These are phyloP conservation scores for Archivesica marissinica DNA, from an alignment of 1,140 invertebrate genomes.

Conservation along the genomic window DNA sequence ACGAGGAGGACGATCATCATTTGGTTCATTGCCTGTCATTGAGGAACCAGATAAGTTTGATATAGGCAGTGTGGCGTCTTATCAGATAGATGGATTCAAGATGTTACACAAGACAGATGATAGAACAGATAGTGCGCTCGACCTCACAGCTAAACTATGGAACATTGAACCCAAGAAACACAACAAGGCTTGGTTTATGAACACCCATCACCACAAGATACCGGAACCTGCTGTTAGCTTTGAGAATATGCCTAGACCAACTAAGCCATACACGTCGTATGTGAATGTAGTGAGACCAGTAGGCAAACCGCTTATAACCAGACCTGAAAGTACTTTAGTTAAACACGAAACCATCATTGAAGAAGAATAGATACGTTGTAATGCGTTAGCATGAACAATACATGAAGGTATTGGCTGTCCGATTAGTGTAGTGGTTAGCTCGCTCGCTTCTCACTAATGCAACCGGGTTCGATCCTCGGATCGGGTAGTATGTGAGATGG, in stretches of 20 bases:
- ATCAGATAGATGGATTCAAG: slow-evolving; percentile 16
- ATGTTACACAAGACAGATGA: slow-evolving; percentile 54
- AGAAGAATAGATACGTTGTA: slow-evolving; percentile 45
- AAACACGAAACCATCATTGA: slow-evolving; percentile 16
- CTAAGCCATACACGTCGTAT: slow-evolving; percentile 8
- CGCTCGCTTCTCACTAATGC: too few species aligned
- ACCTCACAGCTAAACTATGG: slow-evolving; percentile 37
- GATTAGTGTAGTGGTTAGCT: too few species aligned
- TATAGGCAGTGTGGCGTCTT: slow-evolving; percentile 27
- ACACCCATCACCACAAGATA: slow-evolving; percentile 17
- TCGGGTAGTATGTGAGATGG: too few species aligned
- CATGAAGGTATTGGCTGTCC: too few species aligned
- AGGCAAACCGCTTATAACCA: background rate
- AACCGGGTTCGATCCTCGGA: too few species aligned
- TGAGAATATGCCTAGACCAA: slow-evolving; percentile 19
- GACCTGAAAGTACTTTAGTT: background rate
- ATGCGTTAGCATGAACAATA: too few species aligned
- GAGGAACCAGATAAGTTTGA: slow-evolving; percentile 50
- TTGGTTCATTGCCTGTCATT: slow-evolving; percentile 7
- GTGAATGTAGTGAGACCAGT: background rate
- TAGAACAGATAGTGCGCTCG: slow-evolving; percentile 14
- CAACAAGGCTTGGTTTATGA: slow-evolving; percentile 43
- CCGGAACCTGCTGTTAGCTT: slow-evolving; percentile 24
- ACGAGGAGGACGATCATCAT: background rate
- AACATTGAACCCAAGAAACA: slow-evolving; percentile 41